A percentile compares a stretch with the other conserved stretches of the same genome.
Conservation (phyloP, 1,140 invertebrate genomes). For the Episyrphus balteatus region DNA sequence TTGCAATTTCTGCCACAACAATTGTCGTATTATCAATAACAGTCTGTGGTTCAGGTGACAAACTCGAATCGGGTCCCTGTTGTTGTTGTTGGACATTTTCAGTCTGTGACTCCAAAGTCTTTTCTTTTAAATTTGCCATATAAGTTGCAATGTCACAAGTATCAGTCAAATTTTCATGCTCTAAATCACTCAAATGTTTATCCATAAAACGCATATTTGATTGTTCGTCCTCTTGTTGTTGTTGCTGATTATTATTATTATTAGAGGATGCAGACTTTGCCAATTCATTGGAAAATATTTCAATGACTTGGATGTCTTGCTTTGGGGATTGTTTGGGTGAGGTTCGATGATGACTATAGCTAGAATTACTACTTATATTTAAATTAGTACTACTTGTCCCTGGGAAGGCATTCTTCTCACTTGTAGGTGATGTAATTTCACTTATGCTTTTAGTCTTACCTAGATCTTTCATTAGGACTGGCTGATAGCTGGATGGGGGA, state of each 20-base stretch:
- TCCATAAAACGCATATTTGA: conserved; percentile 20
- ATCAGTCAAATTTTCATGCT: conserved; percentile 25
- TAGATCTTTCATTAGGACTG: conserved; percentile 70
- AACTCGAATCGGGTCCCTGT: conserved; percentile 31
- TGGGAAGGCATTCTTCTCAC: background rate
- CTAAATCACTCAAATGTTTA: conserved; percentile 31
- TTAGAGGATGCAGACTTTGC: conserved; percentile 25
- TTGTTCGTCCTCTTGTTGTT: no score
- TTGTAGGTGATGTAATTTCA: conserved; percentile 6
- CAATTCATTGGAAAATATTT: conserved; percentile 30
- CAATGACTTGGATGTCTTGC: conserved; percentile 32
- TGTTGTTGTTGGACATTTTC: conserved; percentile 20
- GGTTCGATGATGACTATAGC: conserved; percentile 12
- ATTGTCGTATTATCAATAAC: conserved; percentile 31
- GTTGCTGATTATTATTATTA: background rate
- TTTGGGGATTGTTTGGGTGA: conserved; percentile 33
- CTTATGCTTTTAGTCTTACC: conserved; percentile 53
- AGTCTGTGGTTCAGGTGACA: conserved; percentile 32
- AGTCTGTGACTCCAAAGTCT: conserved; percentile 21
- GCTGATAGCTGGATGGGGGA: conserved; percentile 80
- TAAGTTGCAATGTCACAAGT: conserved; percentile 35
- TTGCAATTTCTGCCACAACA: conserved; percentile 27
- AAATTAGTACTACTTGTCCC: conserved; percentile 15
- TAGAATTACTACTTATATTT: conserved; percentile 34
- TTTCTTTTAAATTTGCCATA: conserved; percentile 33